Base-by-base conservation (phyloP, 2,888 invertebrate species). In the Temnothorax unifasciatus region DNA sequence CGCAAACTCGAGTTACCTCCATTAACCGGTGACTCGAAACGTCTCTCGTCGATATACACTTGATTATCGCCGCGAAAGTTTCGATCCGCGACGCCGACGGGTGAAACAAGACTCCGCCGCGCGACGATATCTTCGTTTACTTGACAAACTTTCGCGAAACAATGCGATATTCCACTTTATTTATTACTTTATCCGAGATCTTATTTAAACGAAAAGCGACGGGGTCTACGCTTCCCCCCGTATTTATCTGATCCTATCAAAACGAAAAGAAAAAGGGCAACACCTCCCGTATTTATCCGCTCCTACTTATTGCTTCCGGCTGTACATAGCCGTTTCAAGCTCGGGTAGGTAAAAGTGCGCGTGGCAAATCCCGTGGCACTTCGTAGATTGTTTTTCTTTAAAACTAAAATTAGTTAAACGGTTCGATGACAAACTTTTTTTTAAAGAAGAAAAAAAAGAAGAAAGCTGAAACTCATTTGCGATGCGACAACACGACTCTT, bases 371-470 rank as follows among this genome's bases (percentile, higher is more conserved):
- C 34, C 47, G 6, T 9, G 34, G 3, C 41, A 54, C 15, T 29
- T 54, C 5, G 18, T 50, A 54, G 54, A 54, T 54, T 69, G 69
- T 69, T 77, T 41, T 68, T 77, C 69, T 52, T 68, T 3, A 13
- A 50, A 68, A 66, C 38, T 69, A 54, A 68, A 77, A 77, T 77
- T 77, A 77, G 41, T 69, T 77, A 77, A 77, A 41, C 50, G 38
- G 2, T 18, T 13, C 15, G 25, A n/a, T 15, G 54, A 29, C 6
- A 21, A 77, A 69, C 41, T 57, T 69, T 41, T 15, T 38, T 52
- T 68, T 0, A 1, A 57, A 69, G 3, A 29, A 29, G 29, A 29
- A 66, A 69, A 77, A 75, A 63, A 52, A 77, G 6, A 34, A 66
- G 6, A 69, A 77, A 75, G 54, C 44, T n/a, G 25, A 44, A 57